Base-by-base conservation (phyloP, 2,888 invertebrate species). In the Agrypnus murinus region DNA sequence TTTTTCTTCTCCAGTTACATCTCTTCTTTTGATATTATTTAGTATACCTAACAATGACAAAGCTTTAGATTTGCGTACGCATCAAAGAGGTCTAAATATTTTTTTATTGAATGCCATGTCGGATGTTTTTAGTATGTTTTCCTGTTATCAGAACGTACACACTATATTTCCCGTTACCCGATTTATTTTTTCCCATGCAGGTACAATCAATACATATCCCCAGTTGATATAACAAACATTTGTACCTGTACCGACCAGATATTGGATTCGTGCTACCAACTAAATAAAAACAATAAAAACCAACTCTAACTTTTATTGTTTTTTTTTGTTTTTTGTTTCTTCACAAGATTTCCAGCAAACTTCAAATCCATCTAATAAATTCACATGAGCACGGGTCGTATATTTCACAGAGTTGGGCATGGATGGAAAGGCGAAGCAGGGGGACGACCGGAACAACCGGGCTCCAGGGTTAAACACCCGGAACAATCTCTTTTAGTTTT, bases 401-500 rank as follows among this genome's bases (percentile, higher is more conserved):
- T 75, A 74, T 77, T 72, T 73, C 68, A 71, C 71, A 71, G 72
- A 62, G 69, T 68, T 63, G 59, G 69, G 50, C 53, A 64, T 65
- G 58, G 63, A 67, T 57, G 57, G 60, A 48, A 63, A 58, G 46
- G 58, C 40, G 58, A 66, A 65, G 59, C 43, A 58, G 69, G 71
- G 74, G 74, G 69, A 65, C 69, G 69, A 72, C 75, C 76, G 73
- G 76, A 77, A 76, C 75, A 71, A 72, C 68, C 65, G 65, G 72
- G 73, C 75, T 78, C 70, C 72, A 72, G 74, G 77, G 78, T 79
- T 80, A 80, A 81, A 80, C 79, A 76, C 75, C 79, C 79, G 80
- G 79, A 82, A 81, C 80, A 79, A 79, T 81, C 80, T 79, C 78
- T 80, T 79, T 80, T 79, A 80, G 80, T 81, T 80, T 77, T 77